phyloP scores from a whole-genome alignment of 2,888 invertebrate genomes.

The Spisula solida region DNA sequence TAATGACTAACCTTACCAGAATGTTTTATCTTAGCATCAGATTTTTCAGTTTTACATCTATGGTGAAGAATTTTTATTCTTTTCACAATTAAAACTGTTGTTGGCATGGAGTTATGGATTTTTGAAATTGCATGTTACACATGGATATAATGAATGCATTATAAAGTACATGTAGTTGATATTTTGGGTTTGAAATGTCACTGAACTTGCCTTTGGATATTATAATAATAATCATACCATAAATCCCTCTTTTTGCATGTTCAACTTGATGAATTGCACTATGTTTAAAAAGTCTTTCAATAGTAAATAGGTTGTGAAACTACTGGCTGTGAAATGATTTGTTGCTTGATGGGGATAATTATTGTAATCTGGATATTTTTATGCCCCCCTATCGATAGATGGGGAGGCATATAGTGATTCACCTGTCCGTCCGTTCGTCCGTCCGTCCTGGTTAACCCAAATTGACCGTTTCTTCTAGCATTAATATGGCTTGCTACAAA shows the following conservation, averaged over 20 bases:
- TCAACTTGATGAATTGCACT: neutral
- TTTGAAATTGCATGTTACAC: slow-evolving; percentile 8
- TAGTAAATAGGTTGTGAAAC: too few relatives aligned
- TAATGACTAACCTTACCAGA: neutral
- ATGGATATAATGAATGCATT: neutral
- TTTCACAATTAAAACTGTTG: neutral
- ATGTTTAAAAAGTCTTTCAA: neutral
- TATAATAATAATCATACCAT: too few relatives aligned
- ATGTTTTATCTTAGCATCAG: neutral
- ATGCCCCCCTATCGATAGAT: too few relatives aligned
- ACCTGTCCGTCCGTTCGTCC: too few relatives aligned
- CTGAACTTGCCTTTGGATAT: neutral
- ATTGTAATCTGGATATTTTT: neutral
- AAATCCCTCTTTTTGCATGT: neutral
- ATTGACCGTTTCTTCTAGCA: too few relatives aligned
- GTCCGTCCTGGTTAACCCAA: too few relatives aligned
- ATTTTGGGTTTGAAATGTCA: neutral
- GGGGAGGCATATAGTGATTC: too few relatives aligned
- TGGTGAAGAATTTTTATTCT: neutral
- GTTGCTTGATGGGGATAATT: too few relatives aligned
- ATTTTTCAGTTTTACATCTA: neutral
- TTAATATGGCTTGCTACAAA: too few relatives aligned
- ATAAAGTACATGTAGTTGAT: neutral
- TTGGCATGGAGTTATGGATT: neutral
- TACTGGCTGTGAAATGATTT: too few relatives aligned